Evolutionary conservation across 1,140 invertebrate species (phyloP), one percentile per base, ranked within the genome.

Genomic region (Aleiodes sp.): DNA sequence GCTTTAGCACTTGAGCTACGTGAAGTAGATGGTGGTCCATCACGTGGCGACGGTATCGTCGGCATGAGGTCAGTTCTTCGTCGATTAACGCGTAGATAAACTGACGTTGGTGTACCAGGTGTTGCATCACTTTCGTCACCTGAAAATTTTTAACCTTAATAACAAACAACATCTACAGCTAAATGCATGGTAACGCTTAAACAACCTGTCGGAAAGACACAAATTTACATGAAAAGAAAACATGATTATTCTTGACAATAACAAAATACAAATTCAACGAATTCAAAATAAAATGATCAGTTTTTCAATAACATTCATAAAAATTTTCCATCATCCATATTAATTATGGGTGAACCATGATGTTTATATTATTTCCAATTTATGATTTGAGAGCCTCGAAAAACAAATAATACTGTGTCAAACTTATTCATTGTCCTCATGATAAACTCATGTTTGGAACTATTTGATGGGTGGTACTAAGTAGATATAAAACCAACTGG

Each of bases 11-110:
- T 82, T 82, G 84, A 80, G 76, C 83, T 82, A 81, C 87, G 81
- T 71, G 88, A 79, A 71, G 86, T 78, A n/a, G 46, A 24, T 71
- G 89, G 86, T 78, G 81, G 78, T 62, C 80, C 77, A 29, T 92
- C 89, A 72, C 91, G 88, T 57, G 90, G 89, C 73, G 92, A 92
- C 65, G 94, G 94, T 84, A 95, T 90, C 73, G 94, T 96, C 69
- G 95, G 95, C 87, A 94, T 94, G 81, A 97, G 87, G 87, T 97
- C 95, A 66, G 94, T 96, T 82, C 94, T 92, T 72, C 94, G 90
- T 72, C 95, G 90, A 72, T 92, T 93, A 85, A 93, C 92, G 67
- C 91, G 90, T 46, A 88, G 88, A 84, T 90, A 91, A 77, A 88
- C 86, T 68, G 88, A 80, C 61, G 77, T 83, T 52, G 82, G 79